Evolutionary conservation across 2,888 invertebrate species (phyloP), one percentile per base, ranked within the genome.

Genomic region (Troilus luridus): DNA sequence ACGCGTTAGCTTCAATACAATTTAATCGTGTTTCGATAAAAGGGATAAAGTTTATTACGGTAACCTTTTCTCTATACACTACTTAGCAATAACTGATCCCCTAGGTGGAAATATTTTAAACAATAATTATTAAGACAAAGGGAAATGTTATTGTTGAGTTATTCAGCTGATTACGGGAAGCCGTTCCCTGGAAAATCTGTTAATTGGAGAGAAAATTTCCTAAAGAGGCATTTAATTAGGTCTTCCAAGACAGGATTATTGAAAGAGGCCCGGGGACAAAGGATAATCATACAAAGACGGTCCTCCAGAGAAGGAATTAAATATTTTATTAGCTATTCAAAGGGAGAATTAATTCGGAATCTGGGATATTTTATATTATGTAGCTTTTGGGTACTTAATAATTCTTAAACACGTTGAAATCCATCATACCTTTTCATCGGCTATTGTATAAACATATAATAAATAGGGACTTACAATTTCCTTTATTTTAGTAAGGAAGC

Each of bases 161-260:
- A 85, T 6, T 85, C n/a, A 56, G 56, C 17, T 85, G 56, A 85
- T 85, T 85, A 85, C 56, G 85, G 56, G 14, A 41, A 85, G 56
- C 85, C 85, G 5, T n/a, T 58, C 56, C 1, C 21, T 56, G 85
- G 85, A 85, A 85, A 85, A 85, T 85, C 85, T 85, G n/a, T 85
- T 85, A 85, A 85, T 85, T 85, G 85, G 85, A 85, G 85, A 58
- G 85, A 85, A 58, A 85, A 85, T 85, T 56, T 58, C n/a, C 56
- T 56, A 56, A 85, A 85, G 85, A n/a, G 56, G 6, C n/a, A n/a
- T 85, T 85, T 58, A 85, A 85, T 85, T 85, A 85, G 56, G 11
- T 56, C 56, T 58, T 56, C n/a, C 56, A 9, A 5, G 12, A 11
- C 11, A 6, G 56, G 85, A 85, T 85, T 85, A 85, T 85, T 85